Percentiles rank a stretch among this genome's conserved stretches.
Conservation (phyloP, 2,797 vertebrate genomes). For the Hippocampus kuda region DNA sequence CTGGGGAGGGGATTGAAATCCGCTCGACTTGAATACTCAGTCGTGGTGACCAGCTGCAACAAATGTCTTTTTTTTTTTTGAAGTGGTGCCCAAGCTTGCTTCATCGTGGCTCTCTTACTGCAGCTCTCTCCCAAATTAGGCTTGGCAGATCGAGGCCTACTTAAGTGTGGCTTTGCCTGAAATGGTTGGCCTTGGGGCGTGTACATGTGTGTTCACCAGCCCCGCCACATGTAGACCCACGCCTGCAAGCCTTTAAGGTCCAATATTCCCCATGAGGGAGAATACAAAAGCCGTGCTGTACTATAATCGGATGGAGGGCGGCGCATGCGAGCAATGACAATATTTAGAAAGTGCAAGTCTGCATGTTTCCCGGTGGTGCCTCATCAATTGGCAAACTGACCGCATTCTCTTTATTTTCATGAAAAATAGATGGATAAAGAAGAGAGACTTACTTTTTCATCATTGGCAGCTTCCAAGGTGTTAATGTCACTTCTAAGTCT, state of each 20-base stretch:
- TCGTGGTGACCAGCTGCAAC: conserved; percentile 52
- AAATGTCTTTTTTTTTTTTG: conserved; percentile 46
- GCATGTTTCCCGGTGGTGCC: conserved; percentile 17
- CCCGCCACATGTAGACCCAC: conserved; percentile 37
- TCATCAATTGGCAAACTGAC: conserved; percentile 1
- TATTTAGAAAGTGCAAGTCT: conserved; percentile 33
- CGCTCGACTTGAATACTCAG: conserved; percentile 34
- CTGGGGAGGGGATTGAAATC: conserved; percentile 40
- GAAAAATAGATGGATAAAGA: conserved; percentile 21
- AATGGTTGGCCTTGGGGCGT: conserved; percentile 46
- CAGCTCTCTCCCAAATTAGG: conserved; percentile 60
- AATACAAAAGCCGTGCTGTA: conserved; percentile 60
- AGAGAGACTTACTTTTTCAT: conserved; percentile 79
- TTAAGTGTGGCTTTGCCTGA: conserved; percentile 61
- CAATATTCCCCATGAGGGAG: conserved; percentile 26
- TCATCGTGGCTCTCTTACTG: conserved; percentile 54
- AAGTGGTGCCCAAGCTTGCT: conserved; percentile 58
- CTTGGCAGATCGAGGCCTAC: conserved; percentile 57
- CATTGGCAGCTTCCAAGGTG: conserved; percentile 76
- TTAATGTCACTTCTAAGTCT: conserved; percentile 83
- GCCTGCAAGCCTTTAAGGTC: conserved; percentile 52
- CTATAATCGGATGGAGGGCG: conserved; percentile 43
- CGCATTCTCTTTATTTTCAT: conserved; percentile 8
- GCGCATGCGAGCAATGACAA: conserved; percentile 27
- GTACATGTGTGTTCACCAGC: conserved; percentile 25